Evolutionary conservation across 2,888 invertebrate species (phyloP).

Genomic region (Aromia moschata): DNA sequence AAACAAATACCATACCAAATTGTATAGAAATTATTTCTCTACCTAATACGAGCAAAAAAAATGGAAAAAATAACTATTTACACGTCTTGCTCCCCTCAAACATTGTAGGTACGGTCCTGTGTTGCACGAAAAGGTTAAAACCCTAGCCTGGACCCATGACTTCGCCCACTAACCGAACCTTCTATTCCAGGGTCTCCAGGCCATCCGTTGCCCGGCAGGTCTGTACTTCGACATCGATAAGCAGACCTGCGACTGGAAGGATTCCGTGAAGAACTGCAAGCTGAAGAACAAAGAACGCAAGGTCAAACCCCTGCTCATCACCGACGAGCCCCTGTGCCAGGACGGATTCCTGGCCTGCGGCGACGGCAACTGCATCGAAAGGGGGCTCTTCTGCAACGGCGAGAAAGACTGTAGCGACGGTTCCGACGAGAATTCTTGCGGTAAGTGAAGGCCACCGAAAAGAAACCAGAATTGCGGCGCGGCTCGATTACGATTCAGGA

Average conservation of each 20-base stretch:
- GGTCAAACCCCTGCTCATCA: slow-evolving; percentile 85
- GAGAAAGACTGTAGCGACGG: slow-evolving; percentile 89
- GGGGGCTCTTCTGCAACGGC: slow-evolving; percentile 92
- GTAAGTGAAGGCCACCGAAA: too few relatives aligned
- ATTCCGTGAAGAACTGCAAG: slow-evolving; percentile 92
- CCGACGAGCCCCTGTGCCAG: slow-evolving; percentile 89
- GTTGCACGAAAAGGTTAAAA: too few relatives aligned
- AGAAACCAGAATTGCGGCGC: too few relatives aligned
- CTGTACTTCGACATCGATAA: slow-evolving; percentile 93
- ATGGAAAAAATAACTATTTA: too few relatives aligned
- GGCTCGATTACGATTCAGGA: too few relatives aligned
- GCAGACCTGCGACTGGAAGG: slow-evolving; percentile 95
- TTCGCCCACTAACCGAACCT: slow-evolving; percentile 1
- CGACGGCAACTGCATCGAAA: slow-evolving; percentile 85
- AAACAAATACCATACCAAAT: too few relatives aligned
- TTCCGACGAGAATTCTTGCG: slow-evolving; percentile 90
- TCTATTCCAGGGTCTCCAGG: slow-evolving; percentile 81
- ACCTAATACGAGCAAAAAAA: too few relatives aligned
- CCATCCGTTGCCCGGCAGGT: slow-evolving; percentile 91
- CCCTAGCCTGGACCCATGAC: too few relatives aligned
- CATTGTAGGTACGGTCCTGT: too few relatives aligned
- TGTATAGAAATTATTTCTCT: too few relatives aligned
- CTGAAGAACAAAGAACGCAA: slow-evolving; percentile 89
- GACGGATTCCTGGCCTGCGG: slow-evolving; percentile 90
- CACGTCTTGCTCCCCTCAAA: too few relatives aligned